phyloP scores from a whole-genome alignment of 2,113 vertebrate genomes.

The Dromaius novaehollandiae region DNA sequence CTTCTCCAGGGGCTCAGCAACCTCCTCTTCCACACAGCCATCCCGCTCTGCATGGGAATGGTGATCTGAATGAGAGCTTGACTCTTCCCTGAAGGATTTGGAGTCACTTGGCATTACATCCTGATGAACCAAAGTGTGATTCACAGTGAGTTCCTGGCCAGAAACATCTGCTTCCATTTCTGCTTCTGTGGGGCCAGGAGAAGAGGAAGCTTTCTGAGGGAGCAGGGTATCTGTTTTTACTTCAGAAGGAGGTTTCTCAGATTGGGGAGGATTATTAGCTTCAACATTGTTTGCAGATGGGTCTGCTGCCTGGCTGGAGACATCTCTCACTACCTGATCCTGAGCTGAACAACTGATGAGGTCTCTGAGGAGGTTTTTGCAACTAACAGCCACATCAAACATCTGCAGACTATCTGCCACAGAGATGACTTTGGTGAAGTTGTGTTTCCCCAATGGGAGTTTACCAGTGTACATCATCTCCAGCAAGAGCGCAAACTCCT shows the following conservation, averaged over 20 bases:
- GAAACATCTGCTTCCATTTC: background rate
- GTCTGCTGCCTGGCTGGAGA: slow-evolving; percentile 4
- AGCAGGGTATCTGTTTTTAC: background rate
- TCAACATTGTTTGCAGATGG: background rate
- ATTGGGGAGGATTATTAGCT: background rate
- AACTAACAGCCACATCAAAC: slow-evolving; percentile 90
- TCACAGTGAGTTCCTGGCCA: background rate
- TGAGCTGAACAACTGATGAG: slow-evolving; percentile 74
- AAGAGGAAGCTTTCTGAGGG: background rate
- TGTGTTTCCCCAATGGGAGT: slow-evolving; percentile 86
- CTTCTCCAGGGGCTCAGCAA: background rate
- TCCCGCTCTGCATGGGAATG: background rate
- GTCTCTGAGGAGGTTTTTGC: slow-evolving; percentile 84
- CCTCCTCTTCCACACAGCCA: background rate
- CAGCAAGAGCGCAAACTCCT: slow-evolving; percentile 86
- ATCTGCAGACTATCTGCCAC: slow-evolving; percentile 90
- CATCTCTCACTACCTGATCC: slow-evolving; percentile 38
- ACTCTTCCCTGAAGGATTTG: background rate
- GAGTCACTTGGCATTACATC: rapidly evolving
- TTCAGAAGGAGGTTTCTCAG: slow-evolving; percentile 1
- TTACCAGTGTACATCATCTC: slow-evolving; percentile 88
- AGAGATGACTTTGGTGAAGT: slow-evolving; percentile 83
- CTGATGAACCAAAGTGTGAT: background rate
- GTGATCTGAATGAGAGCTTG: background rate
- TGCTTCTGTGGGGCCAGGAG: background rate